Conservation (phyloP, 2,113 vertebrate species). For the Epinephelus lanceolatus region DNA sequence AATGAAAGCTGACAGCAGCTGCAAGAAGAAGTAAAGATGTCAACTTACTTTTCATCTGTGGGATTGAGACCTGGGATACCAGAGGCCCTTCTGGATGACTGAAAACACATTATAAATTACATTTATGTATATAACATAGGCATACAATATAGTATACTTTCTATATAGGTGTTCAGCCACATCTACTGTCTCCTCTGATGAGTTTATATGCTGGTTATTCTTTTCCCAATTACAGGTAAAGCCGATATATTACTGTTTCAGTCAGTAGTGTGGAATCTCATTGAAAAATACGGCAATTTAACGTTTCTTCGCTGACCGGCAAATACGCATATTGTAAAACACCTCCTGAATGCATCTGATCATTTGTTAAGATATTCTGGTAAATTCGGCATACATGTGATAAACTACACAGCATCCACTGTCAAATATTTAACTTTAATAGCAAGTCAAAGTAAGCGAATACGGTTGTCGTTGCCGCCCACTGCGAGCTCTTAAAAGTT, state of each 20-base stretch:
- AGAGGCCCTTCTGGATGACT: constrained; percentile 94
- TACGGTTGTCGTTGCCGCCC: neutral
- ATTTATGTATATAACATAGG: neutral
- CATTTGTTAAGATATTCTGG: neutral
- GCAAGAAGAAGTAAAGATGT: neutral
- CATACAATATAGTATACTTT: neutral
- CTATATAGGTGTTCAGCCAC: accelerated
- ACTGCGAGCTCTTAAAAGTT: neutral
- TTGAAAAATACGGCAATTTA: neutral
- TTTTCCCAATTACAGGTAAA: neutral
- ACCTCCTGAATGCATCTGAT: too few relatives aligned
- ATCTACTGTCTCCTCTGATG: neutral
- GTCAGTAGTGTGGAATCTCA: neutral
- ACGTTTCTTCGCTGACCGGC: neutral
- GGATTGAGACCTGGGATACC: constrained; percentile 94
- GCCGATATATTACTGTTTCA: neutral
- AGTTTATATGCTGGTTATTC: neutral
- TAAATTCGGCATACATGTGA: neutral
- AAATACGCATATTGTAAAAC: neutral
- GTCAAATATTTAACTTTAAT: neutral
- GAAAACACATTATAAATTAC: constrained; percentile 19
- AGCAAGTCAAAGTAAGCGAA: accelerated
- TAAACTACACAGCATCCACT: accelerated
- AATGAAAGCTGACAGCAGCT: neutral
- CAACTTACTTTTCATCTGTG: constrained; percentile 94